A percentile compares a stretch with the other conserved stretches of the same genome.
Evolutionary conservation across 1,140 invertebrate species (phyloP).

Genomic region (Sitobion miscanthi): DNA sequence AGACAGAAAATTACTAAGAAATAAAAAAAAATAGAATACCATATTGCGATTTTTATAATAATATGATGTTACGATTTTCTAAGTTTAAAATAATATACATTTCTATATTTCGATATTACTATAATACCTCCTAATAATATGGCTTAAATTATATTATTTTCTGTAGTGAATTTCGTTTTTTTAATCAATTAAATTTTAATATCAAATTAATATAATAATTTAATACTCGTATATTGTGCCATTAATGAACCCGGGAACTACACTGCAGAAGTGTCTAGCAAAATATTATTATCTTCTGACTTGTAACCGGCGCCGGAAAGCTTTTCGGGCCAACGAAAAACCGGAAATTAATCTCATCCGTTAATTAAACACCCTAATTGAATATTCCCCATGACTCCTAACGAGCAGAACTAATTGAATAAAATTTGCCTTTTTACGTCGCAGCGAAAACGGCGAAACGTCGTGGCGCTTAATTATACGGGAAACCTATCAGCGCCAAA

Average conservation of each 20-base stretch:
- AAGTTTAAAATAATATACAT: neutral
- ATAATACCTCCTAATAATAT: neutral
- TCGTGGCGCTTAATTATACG: constrained; percentile 34
- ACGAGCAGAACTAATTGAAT: constrained; percentile 55
- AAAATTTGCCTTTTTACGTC: constrained; percentile 51
- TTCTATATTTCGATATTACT: neutral
- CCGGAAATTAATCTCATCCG: constrained; percentile 55
- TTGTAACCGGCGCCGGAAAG: constrained; percentile 31
- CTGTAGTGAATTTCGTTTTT: neutral
- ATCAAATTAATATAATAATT: neutral
- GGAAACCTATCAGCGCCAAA: constrained; percentile 41
- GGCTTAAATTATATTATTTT: no score
- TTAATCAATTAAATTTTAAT: neutral
- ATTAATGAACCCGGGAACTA: constrained; percentile 1
- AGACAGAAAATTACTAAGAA: neutral
- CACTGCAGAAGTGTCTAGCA: neutral
- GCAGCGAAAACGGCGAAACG: constrained; percentile 20
- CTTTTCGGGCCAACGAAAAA: constrained; percentile 23
- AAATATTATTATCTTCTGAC: neutral
- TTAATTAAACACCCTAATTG: constrained; percentile 52
- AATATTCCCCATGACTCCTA: constrained; percentile 49
- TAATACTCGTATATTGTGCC: neutral
- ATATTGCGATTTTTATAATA: neutral
- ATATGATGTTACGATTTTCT: neutral
- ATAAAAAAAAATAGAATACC: neutral